Percentiles rank a stretch among this genome's conserved stretches.
phyloP scores from a whole-genome alignment of 2,113 vertebrate genomes.

The Catharus fuscescens region DNA sequence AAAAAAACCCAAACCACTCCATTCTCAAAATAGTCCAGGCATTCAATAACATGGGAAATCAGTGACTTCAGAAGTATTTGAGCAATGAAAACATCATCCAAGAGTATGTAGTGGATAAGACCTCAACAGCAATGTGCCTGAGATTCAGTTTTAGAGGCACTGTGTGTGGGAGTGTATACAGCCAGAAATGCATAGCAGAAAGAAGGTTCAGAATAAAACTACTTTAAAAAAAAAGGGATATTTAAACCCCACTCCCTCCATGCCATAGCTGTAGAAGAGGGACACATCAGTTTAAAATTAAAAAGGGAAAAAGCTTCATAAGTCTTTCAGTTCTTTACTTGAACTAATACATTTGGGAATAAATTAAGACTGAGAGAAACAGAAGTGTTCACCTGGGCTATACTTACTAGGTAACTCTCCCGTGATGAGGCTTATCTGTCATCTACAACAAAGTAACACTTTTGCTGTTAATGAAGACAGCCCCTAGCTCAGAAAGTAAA shows the following conservation, averaged over 20 bases:
- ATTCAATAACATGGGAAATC: background rate
- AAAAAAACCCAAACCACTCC: background rate
- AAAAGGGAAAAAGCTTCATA: conserved; percentile 25
- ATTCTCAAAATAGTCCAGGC: background rate
- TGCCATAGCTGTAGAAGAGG: conserved; percentile 49
- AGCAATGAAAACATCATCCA: background rate
- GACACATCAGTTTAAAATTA: conserved; percentile 56
- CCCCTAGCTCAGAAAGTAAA: conserved; percentile 82
- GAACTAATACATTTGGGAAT: conserved; percentile 70
- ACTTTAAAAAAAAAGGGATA: background rate
- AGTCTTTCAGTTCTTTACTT: conserved; percentile 62
- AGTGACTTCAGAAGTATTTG: background rate
- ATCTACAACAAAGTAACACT: conserved; percentile 96
- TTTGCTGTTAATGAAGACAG: conserved; percentile 88
- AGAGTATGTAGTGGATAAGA: background rate
- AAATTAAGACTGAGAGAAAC: conserved; percentile 82
- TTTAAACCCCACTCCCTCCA: conserved; percentile 61
- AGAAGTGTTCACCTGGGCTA: conserved; percentile 86
- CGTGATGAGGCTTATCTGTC: conserved; percentile 90
- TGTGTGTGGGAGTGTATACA: background rate
- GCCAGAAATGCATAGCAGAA: conserved; percentile 32
- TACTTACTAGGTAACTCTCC: conserved; percentile 93
- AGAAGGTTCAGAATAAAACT: conserved; percentile 32
- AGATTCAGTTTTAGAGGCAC: background rate
- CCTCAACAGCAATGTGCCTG: background rate